Conservation (phyloP, 2,797 vertebrate genomes). For the Florisuga fusca region DNA sequence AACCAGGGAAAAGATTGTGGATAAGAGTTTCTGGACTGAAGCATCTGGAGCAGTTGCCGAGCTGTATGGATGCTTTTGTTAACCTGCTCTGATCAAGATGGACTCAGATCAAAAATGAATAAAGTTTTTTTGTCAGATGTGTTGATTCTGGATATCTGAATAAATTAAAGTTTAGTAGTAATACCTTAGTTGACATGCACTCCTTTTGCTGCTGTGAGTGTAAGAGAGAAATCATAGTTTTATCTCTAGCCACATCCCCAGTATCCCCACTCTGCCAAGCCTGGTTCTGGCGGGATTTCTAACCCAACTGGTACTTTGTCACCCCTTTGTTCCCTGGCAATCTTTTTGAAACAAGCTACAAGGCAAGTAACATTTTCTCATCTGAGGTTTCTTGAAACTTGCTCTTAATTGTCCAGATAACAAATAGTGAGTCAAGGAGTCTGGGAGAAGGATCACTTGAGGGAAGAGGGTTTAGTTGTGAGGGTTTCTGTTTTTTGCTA, state of each 20-base stretch:
- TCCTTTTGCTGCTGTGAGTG: not conserved
- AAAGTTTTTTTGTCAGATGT: not conserved
- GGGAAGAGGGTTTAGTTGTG: not conserved
- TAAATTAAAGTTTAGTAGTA: not conserved
- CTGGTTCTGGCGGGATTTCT: not conserved
- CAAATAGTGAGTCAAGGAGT: not conserved
- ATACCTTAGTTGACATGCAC: not conserved
- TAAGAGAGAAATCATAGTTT: not conserved
- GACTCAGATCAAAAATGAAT: not conserved
- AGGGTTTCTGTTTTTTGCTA: not conserved
- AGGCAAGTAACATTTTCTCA: not conserved
- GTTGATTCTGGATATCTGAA: not conserved
- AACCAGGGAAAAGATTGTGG: rapidly evolving
- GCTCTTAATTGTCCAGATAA: not conserved
- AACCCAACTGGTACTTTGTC: not conserved
- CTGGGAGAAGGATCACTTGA: not conserved
- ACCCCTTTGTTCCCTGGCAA: not conserved
- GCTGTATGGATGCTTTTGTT: not conserved
- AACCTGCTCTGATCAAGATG: not conserved
- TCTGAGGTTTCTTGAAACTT: not conserved
- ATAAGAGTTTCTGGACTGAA: not conserved
- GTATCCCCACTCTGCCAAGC: not conserved
- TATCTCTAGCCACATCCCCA: not conserved
- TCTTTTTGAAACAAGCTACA: not conserved
- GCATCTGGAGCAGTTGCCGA: not conserved